phyloP scores from a whole-genome alignment of 1,140 invertebrate genomes.

The Tetraneura akinire region DNA sequence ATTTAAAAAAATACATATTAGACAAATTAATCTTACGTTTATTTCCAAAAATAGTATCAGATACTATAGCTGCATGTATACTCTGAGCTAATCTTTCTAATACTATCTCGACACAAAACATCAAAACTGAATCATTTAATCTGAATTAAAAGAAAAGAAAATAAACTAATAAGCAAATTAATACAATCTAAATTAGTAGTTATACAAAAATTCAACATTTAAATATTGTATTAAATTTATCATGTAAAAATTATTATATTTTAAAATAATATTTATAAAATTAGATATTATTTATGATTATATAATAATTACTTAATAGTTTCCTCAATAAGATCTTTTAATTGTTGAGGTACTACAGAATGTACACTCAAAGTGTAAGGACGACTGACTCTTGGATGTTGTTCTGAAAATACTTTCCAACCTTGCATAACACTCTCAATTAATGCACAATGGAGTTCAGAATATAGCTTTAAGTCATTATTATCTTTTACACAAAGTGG shows the following conservation, averaged over 20 bases:
- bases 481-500: conserved; percentile 62
- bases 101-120: conserved; percentile 57
- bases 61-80: conserved; percentile 71
- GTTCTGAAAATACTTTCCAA: conserved; percentile 40
- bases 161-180: neutral
- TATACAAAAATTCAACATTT: no score
- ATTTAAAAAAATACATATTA: no score
- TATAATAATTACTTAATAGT: conserved; percentile 41
- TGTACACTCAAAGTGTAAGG: conserved; percentile 37
- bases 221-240: neutral
- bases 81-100: conserved; percentile 77
- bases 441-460: conserved; percentile 67
- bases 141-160: conserved; percentile 13
- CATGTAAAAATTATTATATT: neutral
- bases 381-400: conserved; percentile 19
- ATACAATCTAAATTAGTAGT: no score
- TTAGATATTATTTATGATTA: neutral
- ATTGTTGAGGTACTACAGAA: neutral
- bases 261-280: conserved; percentile 39
- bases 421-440: conserved; percentile 65
- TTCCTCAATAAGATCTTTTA: conserved; percentile 41
- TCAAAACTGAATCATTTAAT: neutral
- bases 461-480: conserved; percentile 62
- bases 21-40: conserved; percentile 60
- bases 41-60: conserved; percentile 77